Percentiles rank a stretch among this genome's conserved stretches.
phyloP scores from a whole-genome alignment of 1,140 invertebrate species.

The Centruroides vittatus region DNA sequence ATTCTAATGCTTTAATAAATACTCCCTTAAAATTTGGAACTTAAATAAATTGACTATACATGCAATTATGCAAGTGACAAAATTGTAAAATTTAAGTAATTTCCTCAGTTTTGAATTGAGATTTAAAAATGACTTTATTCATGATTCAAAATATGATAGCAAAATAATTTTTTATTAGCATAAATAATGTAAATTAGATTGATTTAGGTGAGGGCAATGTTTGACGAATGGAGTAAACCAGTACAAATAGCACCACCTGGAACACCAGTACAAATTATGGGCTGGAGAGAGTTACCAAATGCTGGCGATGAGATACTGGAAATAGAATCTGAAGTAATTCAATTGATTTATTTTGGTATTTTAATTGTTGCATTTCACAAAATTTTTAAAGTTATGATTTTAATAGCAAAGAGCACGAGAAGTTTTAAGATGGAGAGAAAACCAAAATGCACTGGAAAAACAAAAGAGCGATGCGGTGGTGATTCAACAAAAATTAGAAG shows the following conservation, averaged over 20 bases:
- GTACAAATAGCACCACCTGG: constrained; percentile 56
- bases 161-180: too few relatives aligned
- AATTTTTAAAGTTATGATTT: constrained; percentile 3
- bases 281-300: constrained; percentile 71
- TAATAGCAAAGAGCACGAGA: constrained; percentile 47
- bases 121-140: too few relatives aligned
- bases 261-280: constrained; percentile 71
- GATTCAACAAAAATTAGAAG: constrained; percentile 48
- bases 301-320: constrained; percentile 77
- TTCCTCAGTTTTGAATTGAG: too few relatives aligned
- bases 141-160: too few relatives aligned
- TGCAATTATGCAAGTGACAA: too few relatives aligned
- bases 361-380: too few relatives aligned
- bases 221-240: constrained; percentile 54
- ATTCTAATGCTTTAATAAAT: too few relatives aligned
- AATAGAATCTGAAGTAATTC: constrained; percentile 50
- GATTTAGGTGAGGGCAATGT: constrained; percentile 52
- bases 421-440: constrained; percentile 48
- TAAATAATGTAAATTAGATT: too few relatives aligned
- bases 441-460: constrained; percentile 42
- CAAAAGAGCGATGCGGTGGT: constrained; percentile 41
- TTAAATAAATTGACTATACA: too few relatives aligned
- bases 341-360: too few relatives aligned
- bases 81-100: too few relatives aligned
- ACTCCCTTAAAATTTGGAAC: too few relatives aligned